phyloP scores from a whole-genome alignment of 2,888 invertebrate genomes.

The Syrista parreyssii region DNA sequence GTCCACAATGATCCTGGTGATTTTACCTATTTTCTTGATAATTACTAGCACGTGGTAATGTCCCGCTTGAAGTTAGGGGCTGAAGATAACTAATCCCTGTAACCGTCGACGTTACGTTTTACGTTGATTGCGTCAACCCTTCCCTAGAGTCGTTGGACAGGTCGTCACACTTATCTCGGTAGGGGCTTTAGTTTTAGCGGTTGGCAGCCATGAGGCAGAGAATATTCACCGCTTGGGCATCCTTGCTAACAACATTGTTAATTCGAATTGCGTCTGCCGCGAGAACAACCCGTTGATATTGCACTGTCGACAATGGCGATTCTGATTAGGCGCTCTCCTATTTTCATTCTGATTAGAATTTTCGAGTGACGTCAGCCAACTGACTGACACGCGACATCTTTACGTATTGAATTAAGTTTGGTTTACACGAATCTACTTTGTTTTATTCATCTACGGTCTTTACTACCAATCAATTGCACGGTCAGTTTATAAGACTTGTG shows the following conservation, averaged over 20 bases:
- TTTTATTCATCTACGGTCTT: background rate
- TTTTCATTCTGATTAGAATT: conserved; percentile 15
- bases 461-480: background rate
- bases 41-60: conserved; percentile 32
- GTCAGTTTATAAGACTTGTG: background rate
- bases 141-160: conserved; percentile 61
- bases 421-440: background rate
- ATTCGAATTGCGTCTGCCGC: conserved; percentile 35
- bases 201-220: background rate
- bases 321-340: conserved; percentile 12
- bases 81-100: conserved; percentile 66
- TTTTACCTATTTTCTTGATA: conserved; percentile 45
- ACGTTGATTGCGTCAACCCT: conserved; percentile 66
- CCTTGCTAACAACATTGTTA: conserved; percentile 60
- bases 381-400: background rate
- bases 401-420: background rate
- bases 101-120: conserved; percentile 64
- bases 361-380: background rate
- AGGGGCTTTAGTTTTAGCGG: conserved; percentile 20
- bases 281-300: background rate
- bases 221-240: background rate
- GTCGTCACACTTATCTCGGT: conserved; percentile 65
- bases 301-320: conserved; percentile 3
- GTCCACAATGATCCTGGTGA: conserved; percentile 12
- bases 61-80: conserved; percentile 18